phyloP scores from a whole-genome alignment of 2,888 invertebrate genomes.

The Pristionchus entomophagus region DNA sequence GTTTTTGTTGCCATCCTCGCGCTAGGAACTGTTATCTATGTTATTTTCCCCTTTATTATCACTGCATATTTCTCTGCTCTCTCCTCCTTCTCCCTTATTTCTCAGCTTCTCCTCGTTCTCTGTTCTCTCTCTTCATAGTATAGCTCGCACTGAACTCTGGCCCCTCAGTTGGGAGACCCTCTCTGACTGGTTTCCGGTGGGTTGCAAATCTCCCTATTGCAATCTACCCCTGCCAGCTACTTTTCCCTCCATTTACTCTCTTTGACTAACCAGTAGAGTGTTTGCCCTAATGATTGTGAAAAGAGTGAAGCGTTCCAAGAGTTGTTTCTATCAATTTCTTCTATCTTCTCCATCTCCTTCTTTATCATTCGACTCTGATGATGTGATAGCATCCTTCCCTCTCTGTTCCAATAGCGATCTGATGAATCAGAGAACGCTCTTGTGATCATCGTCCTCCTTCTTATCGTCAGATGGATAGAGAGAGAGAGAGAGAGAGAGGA shows the following conservation, averaged over 20 bases:
- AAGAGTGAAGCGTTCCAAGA: too few species aligned
- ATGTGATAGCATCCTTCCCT: too few species aligned
- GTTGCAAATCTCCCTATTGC: constrained; percentile 12
- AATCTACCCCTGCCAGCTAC: background rate
- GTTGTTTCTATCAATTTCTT: too few species aligned
- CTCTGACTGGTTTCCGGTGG: background rate
- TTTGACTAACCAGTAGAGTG: background rate
- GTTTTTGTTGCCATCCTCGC: background rate
- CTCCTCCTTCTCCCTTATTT: background rate
- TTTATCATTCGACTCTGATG: too few species aligned
- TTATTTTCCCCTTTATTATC: background rate
- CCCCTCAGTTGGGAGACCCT: background rate
- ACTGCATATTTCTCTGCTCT: background rate
- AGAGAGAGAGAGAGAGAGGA: too few species aligned
- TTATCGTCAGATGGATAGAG: too few species aligned
- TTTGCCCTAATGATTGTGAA: too few species aligned
- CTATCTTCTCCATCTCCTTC: too few species aligned
- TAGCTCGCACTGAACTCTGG: constrained; percentile 11
- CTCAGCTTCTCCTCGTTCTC: background rate
- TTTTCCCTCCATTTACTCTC: background rate
- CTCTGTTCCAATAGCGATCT: too few species aligned
- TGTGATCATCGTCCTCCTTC: too few species aligned
- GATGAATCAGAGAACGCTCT: too few species aligned
- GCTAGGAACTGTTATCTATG: background rate
- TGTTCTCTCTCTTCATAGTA: background rate